phyloP scores from a whole-genome alignment of 2,113 vertebrate species.

The Phocoena phocoena region DNA sequence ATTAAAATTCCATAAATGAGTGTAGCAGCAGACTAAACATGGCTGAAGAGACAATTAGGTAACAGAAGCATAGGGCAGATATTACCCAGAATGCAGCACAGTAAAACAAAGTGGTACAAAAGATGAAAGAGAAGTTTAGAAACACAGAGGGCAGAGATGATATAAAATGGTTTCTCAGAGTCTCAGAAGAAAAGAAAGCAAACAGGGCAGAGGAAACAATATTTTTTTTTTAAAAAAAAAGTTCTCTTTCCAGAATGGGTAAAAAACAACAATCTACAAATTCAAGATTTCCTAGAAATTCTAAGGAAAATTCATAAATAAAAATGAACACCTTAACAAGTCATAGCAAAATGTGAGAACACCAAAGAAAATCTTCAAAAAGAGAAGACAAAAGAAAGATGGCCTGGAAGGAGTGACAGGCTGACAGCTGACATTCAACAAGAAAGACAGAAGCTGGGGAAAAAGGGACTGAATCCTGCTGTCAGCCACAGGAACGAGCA shows the following conservation, averaged over 20 bases:
- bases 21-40: neutral
- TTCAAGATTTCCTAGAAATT: neutral
- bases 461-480: neutral
- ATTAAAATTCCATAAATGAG: neutral
- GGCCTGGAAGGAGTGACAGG: neutral
- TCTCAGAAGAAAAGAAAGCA: neutral
- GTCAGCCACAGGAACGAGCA: fast-evolving
- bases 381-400: neutral
- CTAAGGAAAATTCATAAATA: neutral
- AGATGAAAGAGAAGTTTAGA: neutral
- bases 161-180: neutral
- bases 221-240: neutral
- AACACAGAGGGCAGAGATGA: no score
- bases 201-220: neutral
- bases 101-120: neutral
- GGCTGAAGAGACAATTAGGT: neutral
- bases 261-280: neutral
- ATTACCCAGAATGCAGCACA: neutral
- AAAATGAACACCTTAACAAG: neutral
- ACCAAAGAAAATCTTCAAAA: neutral
- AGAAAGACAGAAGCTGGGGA: neutral
- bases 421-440: neutral
- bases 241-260: neutral
- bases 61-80: neutral
- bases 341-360: neutral